Evolutionary conservation across 1,140 invertebrate species (phyloP), one percentile per base, ranked within the genome.

Genomic region (Leptinotarsa lineolata): DNA sequence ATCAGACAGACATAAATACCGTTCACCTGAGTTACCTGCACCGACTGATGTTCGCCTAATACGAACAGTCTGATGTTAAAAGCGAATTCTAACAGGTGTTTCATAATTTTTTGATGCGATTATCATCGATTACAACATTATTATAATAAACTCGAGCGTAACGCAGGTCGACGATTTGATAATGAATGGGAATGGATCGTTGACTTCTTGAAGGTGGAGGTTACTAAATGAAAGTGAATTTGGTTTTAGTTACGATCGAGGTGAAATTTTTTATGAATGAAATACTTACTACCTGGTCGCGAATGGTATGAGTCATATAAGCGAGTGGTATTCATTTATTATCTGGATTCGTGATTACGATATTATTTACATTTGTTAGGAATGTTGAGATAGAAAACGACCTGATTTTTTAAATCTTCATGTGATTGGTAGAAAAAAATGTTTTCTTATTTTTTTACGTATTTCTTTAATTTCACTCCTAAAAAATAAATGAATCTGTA

Each of bases 41-140:
- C 24, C 5, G 12, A 0, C 64, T 77, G 54, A 72, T 81, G 75
- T 13, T 72, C 70, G 72, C 80, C 80, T 80, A 68, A 18, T 76
- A 64, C 46, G 21, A 13, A 59, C 46, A 81, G 70, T 74, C 76
- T 72, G 74, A 79, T 66, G 76, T 81, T 80, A 79, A 81, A 81
- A 81, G 80, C 79, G 80, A 81, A 81, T 80, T 79, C 77, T 77
- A 80, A 80, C 80, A 81, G 79, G 80, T 80, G 79, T 79, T 80
- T 80, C 80, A 80, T 74, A 80, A 70, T 76, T 76, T 78, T 74
- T 72, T 59, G 39, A 65, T 44, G 48, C 48, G 48, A 54, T 54
- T 54, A 54, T 13, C 13, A 46, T 18, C 15, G 48, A 54, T 76
- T 73, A 75, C 4, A 46, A 20, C 54, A 63, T 58, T 30, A 64